phyloP scores from a whole-genome alignment of 2,888 invertebrate genomes.

The Exephanes ischioxanthus region DNA sequence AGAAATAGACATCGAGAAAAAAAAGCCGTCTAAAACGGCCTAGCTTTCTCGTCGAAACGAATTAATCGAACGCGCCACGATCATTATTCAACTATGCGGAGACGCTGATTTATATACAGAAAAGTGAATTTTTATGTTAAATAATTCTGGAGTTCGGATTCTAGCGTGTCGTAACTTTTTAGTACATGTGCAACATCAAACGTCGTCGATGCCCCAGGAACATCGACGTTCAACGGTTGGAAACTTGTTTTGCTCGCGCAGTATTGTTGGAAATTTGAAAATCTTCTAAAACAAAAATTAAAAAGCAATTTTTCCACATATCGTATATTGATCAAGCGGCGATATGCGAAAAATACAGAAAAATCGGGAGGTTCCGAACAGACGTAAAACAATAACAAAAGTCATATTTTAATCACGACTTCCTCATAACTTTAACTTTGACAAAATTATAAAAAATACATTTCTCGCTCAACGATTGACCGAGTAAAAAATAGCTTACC shows the following conservation, averaged over 20 bases:
- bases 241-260: background rate
- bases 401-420: background rate
- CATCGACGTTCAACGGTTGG: background rate
- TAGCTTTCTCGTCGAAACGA: constrained; percentile 46
- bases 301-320: background rate
- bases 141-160: constrained; percentile 7
- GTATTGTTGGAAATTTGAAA: background rate
- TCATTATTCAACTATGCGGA: constrained; percentile 28
- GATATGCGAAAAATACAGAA: background rate
- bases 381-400: background rate
- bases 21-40: constrained; percentile 17
- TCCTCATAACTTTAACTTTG: background rate
- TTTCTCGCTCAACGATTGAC: too few species aligned
- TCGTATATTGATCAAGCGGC: background rate
- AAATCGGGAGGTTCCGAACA: background rate
- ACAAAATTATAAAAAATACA: too few species aligned
- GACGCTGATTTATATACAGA: constrained; percentile 30
- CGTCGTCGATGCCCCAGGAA: background rate
- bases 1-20: constrained; percentile 8
- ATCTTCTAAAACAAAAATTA: background rate
- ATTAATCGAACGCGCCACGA: constrained; percentile 47
- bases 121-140: constrained; percentile 42
- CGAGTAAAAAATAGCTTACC: background rate
- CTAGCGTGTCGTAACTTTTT: background rate
- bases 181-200: background rate